Base-by-base conservation (phyloP, 2,888 invertebrate genomes). In the Cryptophagus acutangulus region DNA sequence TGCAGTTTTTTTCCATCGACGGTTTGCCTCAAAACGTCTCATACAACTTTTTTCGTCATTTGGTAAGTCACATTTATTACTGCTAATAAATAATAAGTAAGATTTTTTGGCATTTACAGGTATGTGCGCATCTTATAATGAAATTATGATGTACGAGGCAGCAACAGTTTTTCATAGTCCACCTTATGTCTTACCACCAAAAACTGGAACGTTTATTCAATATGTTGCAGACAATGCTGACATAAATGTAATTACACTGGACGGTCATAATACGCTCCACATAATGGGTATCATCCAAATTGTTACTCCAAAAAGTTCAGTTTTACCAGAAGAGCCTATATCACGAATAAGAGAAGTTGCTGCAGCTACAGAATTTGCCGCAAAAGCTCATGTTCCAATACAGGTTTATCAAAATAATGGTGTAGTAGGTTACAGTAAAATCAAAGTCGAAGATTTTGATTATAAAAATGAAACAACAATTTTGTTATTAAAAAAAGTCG, bases 171-270 rank as follows among this genome's bases (percentile, higher is more conserved):
- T 43, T 20, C 48, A 48, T 45, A 51, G 29, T 41, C 54, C 41
- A 12, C 53, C 54, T 44, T 41, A 46, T 46, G 41, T 58, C 40
- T 33, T 51, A 48, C 33, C 52, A 47, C 49, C 53, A 41, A 50
- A 52, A 48, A 50, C 33, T 37, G 52, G 53, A 28, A 47, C 51
- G 40, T 33, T 58, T 45, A 31, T 57, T 47, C 58, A 60, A 46
- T 56, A 55, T 42, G 54, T 48, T 46, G 52, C 46, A 37, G 57
- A 59, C 41, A 61, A 60, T 51, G 55, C 58, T 35, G 58, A 60
- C 51, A 51, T 58, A 17, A 61, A 62, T 59, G 57, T 58, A 5
- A 20, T 50, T 42, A 58, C 60, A 2, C 17, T 61, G 12, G 57
- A 59, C 30, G 54, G 55, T 36, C 10, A 55, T 42, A 57, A 59